Evolutionary conservation across 2,888 invertebrate genomes (phyloP).

Genomic region (Synanthedon andrenaeformis): DNA sequence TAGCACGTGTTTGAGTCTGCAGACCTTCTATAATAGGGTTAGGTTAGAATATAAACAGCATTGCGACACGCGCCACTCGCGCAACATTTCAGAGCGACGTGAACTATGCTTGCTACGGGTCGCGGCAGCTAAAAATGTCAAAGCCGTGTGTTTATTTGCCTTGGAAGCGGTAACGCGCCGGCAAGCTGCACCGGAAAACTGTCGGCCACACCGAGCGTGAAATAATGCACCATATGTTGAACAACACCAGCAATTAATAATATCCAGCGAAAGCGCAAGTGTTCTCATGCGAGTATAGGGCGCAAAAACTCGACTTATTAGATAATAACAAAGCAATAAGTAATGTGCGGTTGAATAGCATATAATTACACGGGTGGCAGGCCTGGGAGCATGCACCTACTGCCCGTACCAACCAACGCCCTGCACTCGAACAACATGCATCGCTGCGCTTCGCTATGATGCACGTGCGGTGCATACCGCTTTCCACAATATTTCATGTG

Average conservation of each 20-base stretch:
- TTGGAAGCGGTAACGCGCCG: constrained; percentile 21
- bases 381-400: constrained; percentile 13
- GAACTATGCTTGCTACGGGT: constrained; percentile 17
- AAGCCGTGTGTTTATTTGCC: constrained; percentile 52
- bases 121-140: constrained; percentile 55
- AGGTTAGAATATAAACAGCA: constrained; percentile 30
- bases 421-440: constrained; percentile 13
- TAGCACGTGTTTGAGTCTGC: no score
- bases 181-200: constrained; percentile 43
- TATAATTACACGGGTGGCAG: constrained; percentile 21
- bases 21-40: constrained; percentile 5
- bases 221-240: constrained; percentile 61
- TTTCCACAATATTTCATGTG: constrained; percentile 13
- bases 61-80: constrained; percentile 35
- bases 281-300: constrained; percentile 45
- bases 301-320: constrained; percentile 34
- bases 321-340: constrained; percentile 20
- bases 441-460: constrained; percentile 18
- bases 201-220: constrained; percentile 38
- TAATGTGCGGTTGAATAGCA: constrained; percentile 16
- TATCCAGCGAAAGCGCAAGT: constrained; percentile 57
- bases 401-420: constrained; percentile 12
- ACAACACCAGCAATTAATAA: constrained; percentile 56
- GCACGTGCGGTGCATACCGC: constrained; percentile 15
- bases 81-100: constrained; percentile 47